Evolutionary conservation across 1,140 invertebrate genomes (phyloP), one percentile per base, ranked within the genome.

Genomic region (Conopomorpha cramerella): DNA sequence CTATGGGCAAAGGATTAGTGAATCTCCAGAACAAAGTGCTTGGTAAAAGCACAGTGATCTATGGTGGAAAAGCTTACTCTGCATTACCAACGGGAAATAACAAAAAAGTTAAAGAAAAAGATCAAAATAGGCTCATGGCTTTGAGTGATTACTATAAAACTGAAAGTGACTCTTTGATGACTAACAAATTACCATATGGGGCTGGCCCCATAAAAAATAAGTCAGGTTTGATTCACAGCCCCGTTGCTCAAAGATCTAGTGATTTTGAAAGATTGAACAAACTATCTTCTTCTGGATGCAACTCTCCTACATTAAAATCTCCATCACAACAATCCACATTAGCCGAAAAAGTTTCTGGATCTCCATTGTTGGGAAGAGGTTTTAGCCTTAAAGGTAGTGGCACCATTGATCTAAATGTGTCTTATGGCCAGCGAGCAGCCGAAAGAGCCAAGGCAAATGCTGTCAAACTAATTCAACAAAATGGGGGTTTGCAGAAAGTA

Each of bases 21-120:
- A 83, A 81, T 52, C 68, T 89, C 26, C 78, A 85, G 32, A 88
- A 89, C 50, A 89, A 87, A 70, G 83, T 88, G 10, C 68, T 84
- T 39, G 86, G 86, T 2, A 88, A 88, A 74, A 84, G 74, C 55
- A 86, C 88, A 56, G 85, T 87, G 0, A 86, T 88, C 45, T 87
- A 87, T 70, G 86, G 81, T 16, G 86, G 86, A 0, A 83, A 86
- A 57, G 78, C 80, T 17, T 89, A 84, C 46, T 66, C 72, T 8
- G 80, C 85, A 6, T 61, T 86, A 39, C 80, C 80, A 12, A 71
- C 80, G 1, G 80, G 79, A 33, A 81, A 81, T 49, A 84, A 74
- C 58, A 63, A 66, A 27, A 83, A 83, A 51, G 46, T 83, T 19
- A 65, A 78, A 46, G 66, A 77, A 2, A 81, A 73, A 53, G 85